phyloP scores from a whole-genome alignment of 2,113 vertebrate species.

The Brevimyrus niger region DNA sequence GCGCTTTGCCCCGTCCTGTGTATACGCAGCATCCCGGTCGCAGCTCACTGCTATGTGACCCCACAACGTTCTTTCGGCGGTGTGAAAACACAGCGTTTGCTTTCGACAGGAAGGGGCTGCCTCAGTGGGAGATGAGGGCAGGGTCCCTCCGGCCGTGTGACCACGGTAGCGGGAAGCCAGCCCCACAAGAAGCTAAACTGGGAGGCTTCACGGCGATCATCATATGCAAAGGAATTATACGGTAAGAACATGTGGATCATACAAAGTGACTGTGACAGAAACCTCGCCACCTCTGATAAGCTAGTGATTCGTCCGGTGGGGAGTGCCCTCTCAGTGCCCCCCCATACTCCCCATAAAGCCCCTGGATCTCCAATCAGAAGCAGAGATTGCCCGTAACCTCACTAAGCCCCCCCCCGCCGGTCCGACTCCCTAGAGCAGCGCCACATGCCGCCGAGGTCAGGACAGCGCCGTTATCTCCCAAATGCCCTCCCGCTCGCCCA shows the following conservation, averaged over 20 bases:
- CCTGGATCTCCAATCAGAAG: not conserved
- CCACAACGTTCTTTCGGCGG: not conserved
- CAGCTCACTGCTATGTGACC: not conserved
- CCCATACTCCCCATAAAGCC: not conserved
- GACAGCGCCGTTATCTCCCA: slow-evolving; percentile 16
- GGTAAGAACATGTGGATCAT: not conserved
- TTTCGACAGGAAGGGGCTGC: not conserved
- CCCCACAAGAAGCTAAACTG: not conserved
- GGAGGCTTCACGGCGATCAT: not conserved
- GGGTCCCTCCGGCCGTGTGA: not conserved
- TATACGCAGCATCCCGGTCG: not conserved
- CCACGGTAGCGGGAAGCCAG: not conserved
- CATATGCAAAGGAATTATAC: not conserved
- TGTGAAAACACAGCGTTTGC: not conserved
- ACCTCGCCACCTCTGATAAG: not conserved
- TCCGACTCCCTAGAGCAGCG: not conserved
- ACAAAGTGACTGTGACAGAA: not conserved
- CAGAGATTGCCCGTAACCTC: slow-evolving; percentile 29
- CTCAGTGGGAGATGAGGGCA: not conserved
- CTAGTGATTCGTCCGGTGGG: not conserved
- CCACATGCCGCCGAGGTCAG: slow-evolving; percentile 36
- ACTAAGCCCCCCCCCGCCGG: not conserved
- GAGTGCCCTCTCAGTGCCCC: not conserved
- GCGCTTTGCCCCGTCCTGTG: not conserved
- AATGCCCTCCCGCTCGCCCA: not conserved